Conservation (phyloP, 2,888 invertebrate species). For the Phytoseiulus persimilis region DNA sequence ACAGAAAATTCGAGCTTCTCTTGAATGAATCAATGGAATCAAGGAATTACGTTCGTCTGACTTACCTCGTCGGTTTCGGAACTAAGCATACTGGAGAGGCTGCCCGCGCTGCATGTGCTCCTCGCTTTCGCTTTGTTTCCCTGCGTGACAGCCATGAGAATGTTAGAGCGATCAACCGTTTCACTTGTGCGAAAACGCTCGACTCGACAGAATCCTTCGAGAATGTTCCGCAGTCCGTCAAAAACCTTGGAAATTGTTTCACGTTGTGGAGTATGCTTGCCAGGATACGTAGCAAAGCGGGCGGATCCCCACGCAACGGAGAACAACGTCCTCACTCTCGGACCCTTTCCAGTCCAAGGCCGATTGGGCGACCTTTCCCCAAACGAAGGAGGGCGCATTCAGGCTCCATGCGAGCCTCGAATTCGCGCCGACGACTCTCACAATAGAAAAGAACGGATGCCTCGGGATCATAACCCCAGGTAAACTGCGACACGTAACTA, state of each 20-base stretch:
- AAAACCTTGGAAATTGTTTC: background rate
- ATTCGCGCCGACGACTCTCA: background rate
- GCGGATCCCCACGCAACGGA: background rate
- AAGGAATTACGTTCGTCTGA: background rate
- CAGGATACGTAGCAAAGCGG: background rate
- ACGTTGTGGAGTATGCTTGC: background rate
- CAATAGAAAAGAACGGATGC: background rate
- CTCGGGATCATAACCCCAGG: background rate
- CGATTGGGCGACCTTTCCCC: background rate
- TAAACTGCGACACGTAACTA: no score
- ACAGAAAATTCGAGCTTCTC: no score
- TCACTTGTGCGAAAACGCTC: background rate
- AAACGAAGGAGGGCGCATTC: background rate
- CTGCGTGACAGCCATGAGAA: constrained; percentile 33
- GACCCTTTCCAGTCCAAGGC: background rate
- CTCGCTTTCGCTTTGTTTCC: constrained; percentile 45
- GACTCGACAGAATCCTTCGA: background rate
- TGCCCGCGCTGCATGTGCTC: constrained; percentile 59
- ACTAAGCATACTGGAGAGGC: constrained; percentile 69
- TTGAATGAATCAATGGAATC: no score
- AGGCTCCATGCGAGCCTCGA: background rate
- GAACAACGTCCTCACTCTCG: background rate
- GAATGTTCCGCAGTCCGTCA: background rate
- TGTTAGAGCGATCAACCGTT: background rate
- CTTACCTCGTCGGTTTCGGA: constrained; percentile 64